phyloP scores from a whole-genome alignment of 2,888 invertebrate species.

The Pheosia tremula region DNA sequence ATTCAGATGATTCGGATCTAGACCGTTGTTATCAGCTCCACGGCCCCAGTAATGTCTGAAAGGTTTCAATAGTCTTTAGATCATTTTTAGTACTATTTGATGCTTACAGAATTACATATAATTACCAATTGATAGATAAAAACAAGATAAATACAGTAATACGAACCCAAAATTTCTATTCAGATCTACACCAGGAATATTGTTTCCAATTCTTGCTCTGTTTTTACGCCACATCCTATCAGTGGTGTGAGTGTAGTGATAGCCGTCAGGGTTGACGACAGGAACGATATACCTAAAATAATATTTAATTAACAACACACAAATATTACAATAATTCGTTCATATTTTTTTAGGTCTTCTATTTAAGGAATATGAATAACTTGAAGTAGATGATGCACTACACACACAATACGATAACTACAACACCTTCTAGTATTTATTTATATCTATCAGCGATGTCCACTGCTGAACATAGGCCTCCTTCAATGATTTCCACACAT shows the following conservation, averaged over 20 bases:
- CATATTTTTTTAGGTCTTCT: too few relatives aligned
- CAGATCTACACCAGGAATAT: slow-evolving; percentile 89
- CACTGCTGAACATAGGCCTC: too few relatives aligned
- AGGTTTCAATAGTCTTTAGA: slow-evolving; percentile 1
- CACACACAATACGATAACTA: too few relatives aligned
- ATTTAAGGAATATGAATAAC: too few relatives aligned
- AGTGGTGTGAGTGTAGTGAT: slow-evolving; percentile 90
- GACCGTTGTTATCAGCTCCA: slow-evolving; percentile 39
- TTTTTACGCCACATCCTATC: slow-evolving; percentile 95
- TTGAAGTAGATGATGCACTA: too few relatives aligned
- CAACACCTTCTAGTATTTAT: too few relatives aligned
- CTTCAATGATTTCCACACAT: too few relatives aligned
- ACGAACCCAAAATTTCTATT: slow-evolving; percentile 93
- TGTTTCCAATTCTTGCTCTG: slow-evolving; percentile 77
- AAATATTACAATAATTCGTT: background rate
- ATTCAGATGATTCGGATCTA: slow-evolving; percentile 66
- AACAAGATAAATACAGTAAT: background rate
- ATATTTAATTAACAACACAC: slow-evolving; percentile 4
- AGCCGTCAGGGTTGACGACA: slow-evolving; percentile 93
- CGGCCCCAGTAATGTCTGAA: slow-evolving; percentile 64
- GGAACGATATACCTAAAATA: slow-evolving; percentile 87
- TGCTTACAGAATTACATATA: too few relatives aligned
- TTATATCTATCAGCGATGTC: too few relatives aligned
- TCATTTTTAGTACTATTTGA: too few relatives aligned
- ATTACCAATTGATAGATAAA: too few relatives aligned